Base-by-base conservation (phyloP, 2,113 vertebrate genomes). In the Caranx melampygus region DNA sequence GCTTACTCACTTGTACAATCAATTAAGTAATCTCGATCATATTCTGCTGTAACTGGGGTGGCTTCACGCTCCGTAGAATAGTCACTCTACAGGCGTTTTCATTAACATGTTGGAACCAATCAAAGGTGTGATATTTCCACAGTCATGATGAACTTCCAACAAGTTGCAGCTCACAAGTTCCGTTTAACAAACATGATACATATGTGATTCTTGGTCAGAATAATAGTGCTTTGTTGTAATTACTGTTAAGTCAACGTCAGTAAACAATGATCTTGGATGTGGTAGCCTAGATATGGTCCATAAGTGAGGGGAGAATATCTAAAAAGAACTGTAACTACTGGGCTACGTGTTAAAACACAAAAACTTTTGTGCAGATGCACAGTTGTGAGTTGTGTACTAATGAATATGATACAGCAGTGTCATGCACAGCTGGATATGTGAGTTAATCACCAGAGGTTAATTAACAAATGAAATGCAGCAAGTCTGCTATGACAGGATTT, bases 61-160 rank as follows among this genome's bases (percentile, higher is more conserved):
- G n/a, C 31, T 88, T 91, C 88, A 77, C 86, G 72, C 66, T 45
- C 15, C 55, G 79, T 84, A 83, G 79, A 90, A n/a, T 87, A 91
- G 84, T 81, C 59, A 2, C 69, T 73, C 75, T 40, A 42, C 86
- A 78, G 78, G 73, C 65, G n/a, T 52, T 83, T 51, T 86, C 73
- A 68, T 84, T 89, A 83, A 68, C 86, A 79, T 84, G 73, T 75
- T 69, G 52, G 62, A 87, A 76, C 87, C 77, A 89, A 91, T 93
- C 88, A 91, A 80, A 89, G 82, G 84, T 75, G 84, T 91, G 88
- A 93, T 81, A 89, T 91, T 91, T 89, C 71, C 72, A 68, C 78
- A 52, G 72, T 54, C 61, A 61, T 81, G 37, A 85, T 70, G 62
- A 90, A 70, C 82, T 71, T 81, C 63, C 44, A 58, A 54, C 72